Conservation (phyloP, 2,888 invertebrate genomes). For the Leuctra nigra region DNA sequence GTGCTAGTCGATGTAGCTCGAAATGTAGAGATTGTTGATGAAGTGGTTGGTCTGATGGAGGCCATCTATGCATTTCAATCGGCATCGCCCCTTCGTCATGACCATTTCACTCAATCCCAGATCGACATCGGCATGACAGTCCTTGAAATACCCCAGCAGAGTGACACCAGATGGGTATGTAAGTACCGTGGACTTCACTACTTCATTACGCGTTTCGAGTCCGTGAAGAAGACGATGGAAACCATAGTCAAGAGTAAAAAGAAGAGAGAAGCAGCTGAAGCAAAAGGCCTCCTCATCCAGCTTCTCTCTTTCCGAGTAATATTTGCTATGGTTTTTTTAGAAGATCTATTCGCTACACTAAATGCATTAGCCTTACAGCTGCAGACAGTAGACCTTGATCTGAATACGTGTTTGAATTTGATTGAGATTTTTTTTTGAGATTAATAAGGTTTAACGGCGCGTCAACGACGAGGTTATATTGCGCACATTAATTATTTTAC, state of each 20-base stretch:
- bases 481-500: too few relatives aligned
- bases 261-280: background rate
- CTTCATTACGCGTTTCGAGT: background rate
- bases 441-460: too few relatives aligned
- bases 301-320: background rate
- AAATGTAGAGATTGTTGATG: background rate
- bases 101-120: background rate
- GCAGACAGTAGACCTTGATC: background rate
- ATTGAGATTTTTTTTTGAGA: too few relatives aligned
- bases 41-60: background rate
- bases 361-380: background rate
- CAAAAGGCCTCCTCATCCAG: background rate
- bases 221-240: background rate
- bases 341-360: background rate
- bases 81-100: background rate
- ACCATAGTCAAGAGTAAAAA: background rate
- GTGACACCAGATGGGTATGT: background rate
- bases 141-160: background rate
- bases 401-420: background rate
- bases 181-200: background rate
- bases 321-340: background rate
- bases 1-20: slow-evolving; percentile 7
- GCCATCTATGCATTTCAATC: background rate
- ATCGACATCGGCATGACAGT: background rate
- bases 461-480: too few relatives aligned